Evolutionary conservation across 92 coral and sea anemone species (phyloP), one percentile per base, ranked within the genome.

Genomic region (Zoanthus solanderi): DNA sequence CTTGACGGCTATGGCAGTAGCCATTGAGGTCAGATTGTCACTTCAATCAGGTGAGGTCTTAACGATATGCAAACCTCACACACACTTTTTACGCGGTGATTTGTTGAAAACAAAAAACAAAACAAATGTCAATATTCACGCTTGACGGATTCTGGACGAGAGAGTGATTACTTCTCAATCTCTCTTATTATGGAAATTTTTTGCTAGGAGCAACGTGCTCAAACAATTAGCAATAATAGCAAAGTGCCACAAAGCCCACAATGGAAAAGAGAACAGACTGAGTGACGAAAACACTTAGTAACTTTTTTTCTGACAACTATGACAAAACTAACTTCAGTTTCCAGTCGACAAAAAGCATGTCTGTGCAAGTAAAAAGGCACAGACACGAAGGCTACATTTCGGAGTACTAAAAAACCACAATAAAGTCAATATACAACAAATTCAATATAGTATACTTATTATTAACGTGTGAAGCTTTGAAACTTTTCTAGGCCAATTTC

Each of bases 51-150:
- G 84, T 73, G 34, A 67, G 18, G 61, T 3, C 45, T 80, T 81
- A 81, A 81, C 75, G 85, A 81, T 66, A 81, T 81, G 85, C 85
- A 78, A 58, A 71, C 72, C 58, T 16, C 72, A 14, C 71, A 78
- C 34, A 81, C 34, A 81, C 61, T 65, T 37, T 81, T 65, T 66
- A 81, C 61, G 61, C 75, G 75, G 46, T 66, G 85, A 81, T 81
- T 81, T 81, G 85, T 81, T 81, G 75, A 81, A 45, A 67, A 81
- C 75, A 81, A 81, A 81, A 65, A 81, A 81, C 85, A 81, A 81
- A 66, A 67, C 75, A 81, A 66, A 67, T 37, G 76, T 66, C 45
- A 31, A 81, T 81, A 44, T 81, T 81, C 60, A 81, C 85, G 85
- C 85, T 81, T 81, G 85, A 46, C 46, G 60, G 85, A 67, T 81